These are phyloP conservation scores for Hymenochirus boettgeri DNA, from an alignment of 2,113 vertebrate species.

Conservation along the genomic window DNA sequence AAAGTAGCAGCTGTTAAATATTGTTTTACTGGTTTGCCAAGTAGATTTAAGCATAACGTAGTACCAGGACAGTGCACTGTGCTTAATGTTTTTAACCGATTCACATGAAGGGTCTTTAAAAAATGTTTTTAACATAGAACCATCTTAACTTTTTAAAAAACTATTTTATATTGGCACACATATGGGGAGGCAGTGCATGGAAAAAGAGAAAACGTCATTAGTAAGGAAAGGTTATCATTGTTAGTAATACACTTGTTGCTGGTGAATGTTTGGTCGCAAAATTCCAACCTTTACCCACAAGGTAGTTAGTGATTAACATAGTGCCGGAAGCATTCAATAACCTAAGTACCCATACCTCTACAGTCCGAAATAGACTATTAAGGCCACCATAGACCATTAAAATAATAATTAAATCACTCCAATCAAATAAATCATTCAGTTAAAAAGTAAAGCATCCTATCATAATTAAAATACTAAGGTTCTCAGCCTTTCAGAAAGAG, in stretches of 20 bases:
- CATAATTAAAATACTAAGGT: not conserved
- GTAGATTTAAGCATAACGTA: slow-evolving; percentile 1
- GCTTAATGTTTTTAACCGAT: slow-evolving; percentile 5
- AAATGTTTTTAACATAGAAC: not conserved
- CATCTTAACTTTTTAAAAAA: not conserved
- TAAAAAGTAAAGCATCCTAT: slow-evolving; percentile 31
- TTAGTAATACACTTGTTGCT: slow-evolving; percentile 17
- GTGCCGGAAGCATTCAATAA: not conserved
- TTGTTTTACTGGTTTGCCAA: not conserved
- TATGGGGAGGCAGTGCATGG: not conserved
- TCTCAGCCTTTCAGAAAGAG: not conserved
- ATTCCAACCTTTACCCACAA: slow-evolving; percentile 8
- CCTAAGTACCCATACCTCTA: slow-evolving; percentile 18
- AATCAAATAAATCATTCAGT: slow-evolving; percentile 23
- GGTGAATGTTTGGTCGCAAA: slow-evolving; percentile 35
- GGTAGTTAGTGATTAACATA: not conserved
- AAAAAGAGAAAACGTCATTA: not conserved
- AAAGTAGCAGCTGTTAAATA: slow-evolving; percentile 24
- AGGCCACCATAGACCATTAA: slow-evolving; percentile 18
- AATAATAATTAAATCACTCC: slow-evolving; percentile 18
- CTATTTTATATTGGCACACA: not conserved
- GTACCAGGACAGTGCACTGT: slow-evolving; percentile 10
- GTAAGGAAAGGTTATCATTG: not conserved
- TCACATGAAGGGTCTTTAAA: not conserved
- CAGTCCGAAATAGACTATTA: slow-evolving; percentile 16